Conservation (phyloP, 2,113 vertebrate species). For the Calidris pugnax region DNA sequence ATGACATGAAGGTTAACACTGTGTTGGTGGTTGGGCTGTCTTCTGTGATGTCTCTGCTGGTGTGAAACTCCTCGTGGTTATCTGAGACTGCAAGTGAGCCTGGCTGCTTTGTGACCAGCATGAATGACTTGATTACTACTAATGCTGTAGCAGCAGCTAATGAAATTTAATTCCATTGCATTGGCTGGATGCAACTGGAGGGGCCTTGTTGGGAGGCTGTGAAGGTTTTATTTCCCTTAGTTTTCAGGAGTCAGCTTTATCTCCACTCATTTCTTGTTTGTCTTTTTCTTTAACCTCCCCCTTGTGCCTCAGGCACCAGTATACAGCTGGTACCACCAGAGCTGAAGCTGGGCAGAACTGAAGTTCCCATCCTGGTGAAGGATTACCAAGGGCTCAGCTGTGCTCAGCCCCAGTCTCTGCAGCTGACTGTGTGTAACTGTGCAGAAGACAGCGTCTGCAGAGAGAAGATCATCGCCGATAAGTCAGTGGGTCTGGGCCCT, state of each 20-base stretch:
- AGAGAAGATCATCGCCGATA: accelerated
- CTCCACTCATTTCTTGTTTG: not conserved
- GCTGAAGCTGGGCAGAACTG: slow-evolving; percentile 8
- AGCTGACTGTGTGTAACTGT: slow-evolving; percentile 68
- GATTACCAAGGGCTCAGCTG: slow-evolving; percentile 78
- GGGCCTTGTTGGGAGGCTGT: not conserved
- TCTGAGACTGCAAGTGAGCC: not conserved
- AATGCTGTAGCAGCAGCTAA: not conserved
- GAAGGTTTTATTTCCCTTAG: not conserved
- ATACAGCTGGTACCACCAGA: slow-evolving; percentile 57
- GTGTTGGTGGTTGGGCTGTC: not conserved
- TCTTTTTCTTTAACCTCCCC: not conserved
- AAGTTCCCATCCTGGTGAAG: slow-evolving; percentile 65
- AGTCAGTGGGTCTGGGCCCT: slow-evolving; percentile 57
- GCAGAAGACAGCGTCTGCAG: not conserved
- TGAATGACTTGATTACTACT: not conserved
- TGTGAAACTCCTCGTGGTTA: not conserved
- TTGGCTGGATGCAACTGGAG: not conserved
- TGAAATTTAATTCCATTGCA: not conserved
- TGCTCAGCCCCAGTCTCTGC: slow-evolving; percentile 59
- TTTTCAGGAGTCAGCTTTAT: not conserved
- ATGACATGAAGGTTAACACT: not conserved
- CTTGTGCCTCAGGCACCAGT: slow-evolving; percentile 60
- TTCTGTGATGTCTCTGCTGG: not conserved
- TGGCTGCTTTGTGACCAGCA: not conserved